phyloP scores from a whole-genome alignment of 92 coral and sea anemone genomes.

The Paragorgia papillata region DNA sequence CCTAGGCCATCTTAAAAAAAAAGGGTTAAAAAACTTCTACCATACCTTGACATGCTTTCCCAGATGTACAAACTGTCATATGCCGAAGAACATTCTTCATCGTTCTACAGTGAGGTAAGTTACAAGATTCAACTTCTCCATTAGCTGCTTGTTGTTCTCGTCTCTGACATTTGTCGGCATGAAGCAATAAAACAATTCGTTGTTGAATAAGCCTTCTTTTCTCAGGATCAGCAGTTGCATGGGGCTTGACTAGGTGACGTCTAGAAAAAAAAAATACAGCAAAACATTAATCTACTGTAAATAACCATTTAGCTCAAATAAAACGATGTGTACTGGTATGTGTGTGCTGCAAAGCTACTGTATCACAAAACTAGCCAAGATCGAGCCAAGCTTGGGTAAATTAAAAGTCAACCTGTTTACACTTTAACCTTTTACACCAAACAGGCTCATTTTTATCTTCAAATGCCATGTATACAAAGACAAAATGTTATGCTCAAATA shows the following conservation, averaged over 20 bases:
- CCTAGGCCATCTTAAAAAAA: too few relatives aligned
- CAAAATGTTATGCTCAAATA: too few relatives aligned
- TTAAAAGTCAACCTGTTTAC: too few relatives aligned
- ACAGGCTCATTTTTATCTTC: too few relatives aligned
- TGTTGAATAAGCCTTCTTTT: constrained; percentile 93
- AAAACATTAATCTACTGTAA: too few relatives aligned
- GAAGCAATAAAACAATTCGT: constrained; percentile 89
- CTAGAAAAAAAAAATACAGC: neutral
- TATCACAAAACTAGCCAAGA: too few relatives aligned
- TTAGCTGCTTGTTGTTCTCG: constrained; percentile 96
- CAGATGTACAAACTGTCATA: constrained; percentile 99
- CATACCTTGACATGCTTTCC: constrained; percentile 96
- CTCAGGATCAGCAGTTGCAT: constrained; percentile 98
- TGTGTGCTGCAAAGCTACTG: too few relatives aligned
- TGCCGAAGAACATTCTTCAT: constrained; percentile 97
- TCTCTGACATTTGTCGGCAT: constrained; percentile 97
- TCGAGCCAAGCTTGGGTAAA: too few relatives aligned
- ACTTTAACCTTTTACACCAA: too few relatives aligned
- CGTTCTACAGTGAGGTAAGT: constrained; percentile 94
- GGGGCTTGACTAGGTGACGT: constrained; percentile 69
- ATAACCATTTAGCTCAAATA: too few relatives aligned
- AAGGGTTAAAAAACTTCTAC: neutral
- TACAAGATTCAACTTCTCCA: constrained; percentile 95
- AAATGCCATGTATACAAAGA: too few relatives aligned
- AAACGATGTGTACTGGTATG: too few relatives aligned